Conservation (phyloP, 2,888 invertebrate species). For the Acrocyrtus sp. region DNA sequence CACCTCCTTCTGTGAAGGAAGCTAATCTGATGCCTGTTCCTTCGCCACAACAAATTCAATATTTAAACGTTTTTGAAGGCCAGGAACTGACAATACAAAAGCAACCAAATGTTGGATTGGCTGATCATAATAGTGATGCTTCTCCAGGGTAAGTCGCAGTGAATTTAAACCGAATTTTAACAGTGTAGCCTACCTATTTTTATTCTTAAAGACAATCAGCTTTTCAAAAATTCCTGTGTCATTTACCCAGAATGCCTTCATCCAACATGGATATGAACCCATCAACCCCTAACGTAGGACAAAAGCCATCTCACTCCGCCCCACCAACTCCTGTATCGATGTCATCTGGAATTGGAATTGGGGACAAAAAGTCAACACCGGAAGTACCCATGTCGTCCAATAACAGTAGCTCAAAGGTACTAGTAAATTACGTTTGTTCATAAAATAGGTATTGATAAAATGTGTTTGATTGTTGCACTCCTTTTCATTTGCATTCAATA, state of each 20-base stretch:
- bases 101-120: constrained; percentile 77
- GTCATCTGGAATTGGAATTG: constrained; percentile 65
- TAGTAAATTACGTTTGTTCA: background rate
- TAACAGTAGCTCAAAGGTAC: constrained; percentile 59
- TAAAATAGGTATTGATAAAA: no score
- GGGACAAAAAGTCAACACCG: constrained; percentile 58
- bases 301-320: constrained; percentile 65
- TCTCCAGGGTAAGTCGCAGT: constrained; percentile 61
- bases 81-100: constrained; percentile 97
- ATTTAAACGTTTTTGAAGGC: constrained; percentile 94
- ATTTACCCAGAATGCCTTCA: constrained; percentile 65
- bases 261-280: constrained; percentile 65
- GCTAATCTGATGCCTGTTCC: constrained; percentile 95
- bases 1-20: constrained; percentile 74
- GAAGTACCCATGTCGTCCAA: constrained; percentile 55
- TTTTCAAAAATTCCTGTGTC: no score
- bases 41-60: constrained; percentile 95
- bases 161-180: no score
- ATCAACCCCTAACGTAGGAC: constrained; percentile 64
- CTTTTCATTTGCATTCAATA: background rate
- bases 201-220: constrained; percentile 23
- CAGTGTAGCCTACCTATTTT: no score
- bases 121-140: constrained; percentile 61
- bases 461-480: background rate
- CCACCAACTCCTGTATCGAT: constrained; percentile 70